Evolutionary conservation across 2,113 vertebrate genomes (phyloP), one percentile per base, ranked within the genome.

Genomic region (Lontra canadensis): DNA sequence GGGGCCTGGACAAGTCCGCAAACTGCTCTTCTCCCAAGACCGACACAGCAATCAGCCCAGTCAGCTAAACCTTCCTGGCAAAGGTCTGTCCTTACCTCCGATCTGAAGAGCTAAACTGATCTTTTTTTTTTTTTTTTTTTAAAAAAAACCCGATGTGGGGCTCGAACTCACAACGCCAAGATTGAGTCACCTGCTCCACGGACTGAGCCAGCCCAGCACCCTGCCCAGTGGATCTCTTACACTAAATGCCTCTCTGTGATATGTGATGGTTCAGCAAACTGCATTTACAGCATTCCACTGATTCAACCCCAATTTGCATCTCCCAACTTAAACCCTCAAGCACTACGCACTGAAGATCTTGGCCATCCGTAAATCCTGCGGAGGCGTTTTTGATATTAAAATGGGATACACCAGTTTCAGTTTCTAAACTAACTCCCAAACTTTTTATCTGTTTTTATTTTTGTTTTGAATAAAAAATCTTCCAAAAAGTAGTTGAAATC

Each of bases 221-320:
- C 74, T 44, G 21, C 26, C 29, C 20, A 2, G 10, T 29, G 1
- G 9, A 55, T 39, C 23, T 71, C n/a, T 55, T 31, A n/a, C 0
- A 17, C 55, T 42, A 65, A 63, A 44, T 20, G 44, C 34, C 78
- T 67, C 34, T 47, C 59, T 26, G 2, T 23, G 42, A 39, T 9
- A 15, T 0, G 14, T 0, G 14, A 59, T 6, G 69, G n/a, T n/a
- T 80, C 42, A 36, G 21, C 23, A 83, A 73, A 34, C 20, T 29
- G 26, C 25, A 29, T 1, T 21, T 12, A 36, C 0, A 31, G 59
- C 31, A 18, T 21, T 31, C 59, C 9, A 15, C 0, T 5, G 57
- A 78, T 8, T 49, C 36, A 63, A 74, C 17, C 65, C 65, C 44
- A 31, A 42, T 3, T 25, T 31, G 44, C 55, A 18, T 29, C 44